Conservation (phyloP, 2,888 invertebrate genomes). For the Dolomedes plantarius region DNA sequence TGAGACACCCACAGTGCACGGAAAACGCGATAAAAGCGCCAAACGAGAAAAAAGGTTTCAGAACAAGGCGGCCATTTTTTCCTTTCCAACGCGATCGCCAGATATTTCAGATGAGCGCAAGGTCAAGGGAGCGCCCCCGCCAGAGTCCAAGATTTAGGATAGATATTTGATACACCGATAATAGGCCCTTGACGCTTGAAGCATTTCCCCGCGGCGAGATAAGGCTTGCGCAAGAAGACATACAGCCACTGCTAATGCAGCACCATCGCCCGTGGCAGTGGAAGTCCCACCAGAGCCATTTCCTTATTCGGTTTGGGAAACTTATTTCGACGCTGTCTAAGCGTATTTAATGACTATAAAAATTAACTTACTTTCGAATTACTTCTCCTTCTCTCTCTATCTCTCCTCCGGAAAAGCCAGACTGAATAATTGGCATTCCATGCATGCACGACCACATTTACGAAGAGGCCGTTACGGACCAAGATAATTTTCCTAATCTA, state of each 20-base stretch:
- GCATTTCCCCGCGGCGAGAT: slow-evolving; percentile 31
- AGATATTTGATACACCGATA: slow-evolving; percentile 49
- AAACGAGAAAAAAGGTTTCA: neutral
- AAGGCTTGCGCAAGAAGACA: slow-evolving; percentile 30
- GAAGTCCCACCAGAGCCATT: no score
- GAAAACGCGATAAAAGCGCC: neutral
- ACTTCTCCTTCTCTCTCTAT: no score
- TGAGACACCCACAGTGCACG: neutral
- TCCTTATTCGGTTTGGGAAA: no score
- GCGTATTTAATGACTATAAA: no score
- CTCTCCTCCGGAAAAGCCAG: no score
- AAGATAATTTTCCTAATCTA: no score
- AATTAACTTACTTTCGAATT: no score
- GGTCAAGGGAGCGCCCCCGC: slow-evolving; percentile 51
- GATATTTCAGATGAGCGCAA: slow-evolving; percentile 25
- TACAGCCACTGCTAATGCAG: neutral
- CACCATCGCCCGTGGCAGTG: no score
- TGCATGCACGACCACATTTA: no score
- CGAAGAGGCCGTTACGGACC: no score
- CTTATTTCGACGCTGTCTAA: no score
- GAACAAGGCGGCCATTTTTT: slow-evolving; percentile 22
- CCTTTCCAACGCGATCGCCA: slow-evolving; percentile 6
- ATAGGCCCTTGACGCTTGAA: slow-evolving; percentile 38
- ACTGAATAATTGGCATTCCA: no score
- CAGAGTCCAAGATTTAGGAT: slow-evolving; percentile 49